Evolutionary conservation across 2,888 invertebrate genomes (phyloP), one percentile per base, ranked within the genome.

Genomic region (Metellina segmentata): DNA sequence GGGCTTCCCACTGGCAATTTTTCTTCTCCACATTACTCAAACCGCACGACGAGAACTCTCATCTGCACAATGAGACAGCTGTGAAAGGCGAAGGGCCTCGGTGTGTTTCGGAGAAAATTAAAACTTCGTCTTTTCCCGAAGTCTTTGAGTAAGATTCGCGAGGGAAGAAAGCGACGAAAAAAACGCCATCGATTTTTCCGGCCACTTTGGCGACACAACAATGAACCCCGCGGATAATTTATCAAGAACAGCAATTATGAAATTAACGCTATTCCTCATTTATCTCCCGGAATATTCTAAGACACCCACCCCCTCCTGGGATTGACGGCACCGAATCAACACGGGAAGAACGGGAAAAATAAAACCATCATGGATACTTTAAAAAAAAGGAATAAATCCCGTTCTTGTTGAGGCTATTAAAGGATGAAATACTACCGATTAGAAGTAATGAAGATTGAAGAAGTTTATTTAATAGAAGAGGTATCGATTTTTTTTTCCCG

Each of bases 371-470:
- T 16, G 9, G 34, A 61, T 61, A 5, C 5, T 61, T 61, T 52
- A 13, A 83, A 85, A 13, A 53, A 81, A 71, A 49, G 11, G 70
- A 51, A n/a, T 20, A 78, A 51, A 69, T 11, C 74, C 74, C n/a
- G 9, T 77, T 49, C 69, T 87, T 87, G 79, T 87, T 87, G 70
- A 72, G n/a, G 87, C 79, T 87, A 87, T 87, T 87, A 87, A 87
- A 87, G 79, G 79, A 87, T 87, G 87, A 87, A 87, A 87, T 87
- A 87, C 87, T 87, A 79, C 79, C 87, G 87, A 87, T 87, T 87
- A 83, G 78, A 70, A 71, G 53, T 79, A 87, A 87, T 87, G 87
- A 87, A 87, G 87, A 87, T 87, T 87, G 79, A 87, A 79, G 72
- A 48, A 87, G 86, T 86, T 79, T 87, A 79, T 87, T 79, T 87